Conservation (phyloP, 2,888 invertebrate genomes). For the Timandra comae region DNA sequence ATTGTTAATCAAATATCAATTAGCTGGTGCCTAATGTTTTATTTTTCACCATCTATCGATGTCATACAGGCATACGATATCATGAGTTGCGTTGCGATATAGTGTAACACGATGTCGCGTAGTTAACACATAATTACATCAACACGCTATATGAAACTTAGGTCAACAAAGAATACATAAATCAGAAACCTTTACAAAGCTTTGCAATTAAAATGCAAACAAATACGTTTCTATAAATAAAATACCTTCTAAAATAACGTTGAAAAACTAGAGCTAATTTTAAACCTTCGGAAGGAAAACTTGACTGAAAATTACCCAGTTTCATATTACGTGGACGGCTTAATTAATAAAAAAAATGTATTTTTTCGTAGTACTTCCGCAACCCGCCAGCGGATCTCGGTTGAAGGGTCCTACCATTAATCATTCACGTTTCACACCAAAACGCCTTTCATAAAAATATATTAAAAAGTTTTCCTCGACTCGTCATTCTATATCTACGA, state of each 20-base stretch:
- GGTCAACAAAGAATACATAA: too few species aligned
- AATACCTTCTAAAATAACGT: constrained; percentile 1
- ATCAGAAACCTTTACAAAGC: too few species aligned
- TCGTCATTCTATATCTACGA: constrained; percentile 52
- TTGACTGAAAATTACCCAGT: constrained; percentile 16
- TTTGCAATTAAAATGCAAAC: too few species aligned
- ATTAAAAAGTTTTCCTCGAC: constrained; percentile 56
- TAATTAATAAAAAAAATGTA: constrained; percentile 48
- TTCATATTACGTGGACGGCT: constrained; percentile 34
- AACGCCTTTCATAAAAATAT: constrained; percentile 66
- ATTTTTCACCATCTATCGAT: too few species aligned
- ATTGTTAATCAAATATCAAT: too few species aligned
- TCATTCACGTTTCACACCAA: constrained; percentile 60
- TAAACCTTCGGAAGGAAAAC: constrained; percentile 8
- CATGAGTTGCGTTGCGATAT: too few species aligned
- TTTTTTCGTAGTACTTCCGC: constrained; percentile 34
- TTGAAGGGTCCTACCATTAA: constrained; percentile 61
- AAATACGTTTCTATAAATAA: too few species aligned
- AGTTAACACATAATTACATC: too few species aligned
- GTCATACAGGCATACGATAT: too few species aligned
- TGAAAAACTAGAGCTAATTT: constrained; percentile 15
- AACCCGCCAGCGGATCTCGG: constrained; percentile 45
- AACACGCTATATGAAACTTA: too few species aligned
- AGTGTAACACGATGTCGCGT: too few species aligned
- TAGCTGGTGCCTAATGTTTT: too few species aligned